Percentiles rank a stretch among this genome's conserved stretches.
phyloP scores from a whole-genome alignment of 2,113 vertebrate genomes.

The Engystomops pustulosus region DNA sequence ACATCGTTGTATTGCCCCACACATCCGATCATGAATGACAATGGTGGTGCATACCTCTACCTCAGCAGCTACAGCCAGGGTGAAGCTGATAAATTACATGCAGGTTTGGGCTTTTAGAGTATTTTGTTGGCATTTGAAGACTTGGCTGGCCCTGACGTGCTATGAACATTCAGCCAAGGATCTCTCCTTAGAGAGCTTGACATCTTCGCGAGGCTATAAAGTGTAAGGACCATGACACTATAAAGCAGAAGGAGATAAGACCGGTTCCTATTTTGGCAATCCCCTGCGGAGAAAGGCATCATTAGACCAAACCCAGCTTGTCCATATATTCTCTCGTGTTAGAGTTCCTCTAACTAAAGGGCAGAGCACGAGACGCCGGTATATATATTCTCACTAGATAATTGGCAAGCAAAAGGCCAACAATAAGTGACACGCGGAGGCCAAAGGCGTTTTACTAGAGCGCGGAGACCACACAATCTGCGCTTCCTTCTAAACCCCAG shows the following conservation, averaged over 20 bases:
- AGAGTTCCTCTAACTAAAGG: not conserved
- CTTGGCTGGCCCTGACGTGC: too few relatives aligned
- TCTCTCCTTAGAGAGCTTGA: not conserved
- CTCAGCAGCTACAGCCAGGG: too few relatives aligned
- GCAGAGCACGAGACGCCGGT: not conserved
- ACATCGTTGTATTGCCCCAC: too few relatives aligned
- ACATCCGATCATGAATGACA: too few relatives aligned
- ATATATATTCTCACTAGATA: constrained; percentile 16
- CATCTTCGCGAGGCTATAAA: not conserved
- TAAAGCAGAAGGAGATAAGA: not conserved
- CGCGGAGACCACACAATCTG: not conserved
- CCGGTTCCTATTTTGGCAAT: not conserved
- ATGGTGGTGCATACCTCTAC: too few relatives aligned
- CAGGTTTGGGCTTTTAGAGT: too few relatives aligned
- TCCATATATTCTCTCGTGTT: not conserved
- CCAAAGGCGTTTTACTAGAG: not conserved
- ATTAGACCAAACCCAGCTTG: not conserved
- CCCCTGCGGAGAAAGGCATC: not conserved
- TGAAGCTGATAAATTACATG: too few relatives aligned
- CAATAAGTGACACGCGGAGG: not conserved
- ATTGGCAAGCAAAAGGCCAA: not conserved
- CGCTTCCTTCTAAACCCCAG: not conserved
- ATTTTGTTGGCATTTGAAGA: too few relatives aligned
- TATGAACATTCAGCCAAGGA: too few relatives aligned
- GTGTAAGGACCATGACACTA: not conserved